Evolutionary conservation across 2,797 vertebrate genomes (phyloP), one percentile per base, ranked within the genome.

Genomic region (Parauchenoglanis punctatus): DNA sequence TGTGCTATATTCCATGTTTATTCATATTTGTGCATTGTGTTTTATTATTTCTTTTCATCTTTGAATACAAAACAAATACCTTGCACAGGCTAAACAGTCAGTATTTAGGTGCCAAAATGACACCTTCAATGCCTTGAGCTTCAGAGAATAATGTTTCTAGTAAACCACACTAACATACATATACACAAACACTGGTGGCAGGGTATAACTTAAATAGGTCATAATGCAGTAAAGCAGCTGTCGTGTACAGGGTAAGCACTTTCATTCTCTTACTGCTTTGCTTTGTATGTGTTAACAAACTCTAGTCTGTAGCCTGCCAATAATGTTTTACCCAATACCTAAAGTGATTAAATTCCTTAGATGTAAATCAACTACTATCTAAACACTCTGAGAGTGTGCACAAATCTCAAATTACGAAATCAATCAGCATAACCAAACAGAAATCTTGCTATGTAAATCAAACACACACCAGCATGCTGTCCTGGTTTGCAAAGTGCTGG

Each of bases 381-480:
- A 70, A 56, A 59, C 44, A 84, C 25, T 25, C 52, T 12, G 12
- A 61, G 52, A 65, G 46, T 52, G 25, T 86, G 59, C 61, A 65
- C 72, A 87, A 75, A 82, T 63, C 20, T 52, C 59, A 77, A 85
- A 76, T 63, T 63, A 46, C 58, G 23, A 81, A 86, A 84, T 44
- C 63, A 76, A 18, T 85, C 58, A 81, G 15, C 63, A 70, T 85
- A 80, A 88, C 67, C 80, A 86, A 80, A 63, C 63, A 75, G 17
- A 88, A 88, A 83, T 77, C 40, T 67, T 49, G 44, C n/a, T 83
- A 72, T 85, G 75, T 56, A 56, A 73, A 87, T 65, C 23, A 73
- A 89, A 82, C 76, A 40, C 31, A n/a, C 31, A 31, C 58, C 81
- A 85, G 40, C 77, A 52, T 72, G 63, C 81, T 72, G 25, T 85